phyloP scores from a whole-genome alignment of 1,140 invertebrate genomes.

The Zaprionus gabonicus region DNA sequence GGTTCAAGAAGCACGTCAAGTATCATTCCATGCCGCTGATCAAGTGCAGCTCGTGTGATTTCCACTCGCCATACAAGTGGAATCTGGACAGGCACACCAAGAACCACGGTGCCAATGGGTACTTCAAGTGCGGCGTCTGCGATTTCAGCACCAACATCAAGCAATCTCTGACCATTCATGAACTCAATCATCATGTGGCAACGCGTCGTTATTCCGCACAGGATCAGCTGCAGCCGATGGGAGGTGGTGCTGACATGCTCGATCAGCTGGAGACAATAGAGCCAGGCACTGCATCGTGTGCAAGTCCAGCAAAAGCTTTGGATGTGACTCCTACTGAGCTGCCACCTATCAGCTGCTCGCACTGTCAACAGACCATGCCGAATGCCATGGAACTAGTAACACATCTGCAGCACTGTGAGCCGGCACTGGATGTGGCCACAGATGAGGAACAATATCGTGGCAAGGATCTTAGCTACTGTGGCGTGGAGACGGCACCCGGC shows the following conservation, averaged over 20 bases:
- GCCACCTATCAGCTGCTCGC: constrained; percentile 38
- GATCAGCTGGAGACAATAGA: background rate
- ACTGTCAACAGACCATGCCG: constrained; percentile 71
- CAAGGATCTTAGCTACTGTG: constrained; percentile 80
- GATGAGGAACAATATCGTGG: constrained; percentile 50
- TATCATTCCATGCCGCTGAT: constrained; percentile 97
- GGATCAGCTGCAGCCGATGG: constrained; percentile 36
- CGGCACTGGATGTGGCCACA: constrained; percentile 34
- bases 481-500: constrained; percentile 85
- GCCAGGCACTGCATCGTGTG: background rate
- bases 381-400: constrained; percentile 58
- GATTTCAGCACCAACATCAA: constrained; percentile 96
- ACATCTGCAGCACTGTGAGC: constrained; percentile 51
- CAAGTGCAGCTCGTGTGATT: constrained; percentile 96
- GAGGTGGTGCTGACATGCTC: constrained; percentile 18
- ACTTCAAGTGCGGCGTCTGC: constrained; percentile 93
- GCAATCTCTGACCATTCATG: constrained; percentile 95
- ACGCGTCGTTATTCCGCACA: constrained; percentile 84
- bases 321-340: constrained; percentile 5
- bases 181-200: constrained; percentile 94
- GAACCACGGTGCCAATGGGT: constrained; percentile 93
- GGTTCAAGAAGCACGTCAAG: constrained; percentile 97
- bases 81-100: constrained; percentile 96
- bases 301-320: background rate
- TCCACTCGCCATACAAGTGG: constrained; percentile 90